A percentile compares a stretch with the other conserved stretches of the same genome.
Evolutionary conservation across 1,140 invertebrate genomes (phyloP).

Genomic region (Elysia chlorotica): DNA sequence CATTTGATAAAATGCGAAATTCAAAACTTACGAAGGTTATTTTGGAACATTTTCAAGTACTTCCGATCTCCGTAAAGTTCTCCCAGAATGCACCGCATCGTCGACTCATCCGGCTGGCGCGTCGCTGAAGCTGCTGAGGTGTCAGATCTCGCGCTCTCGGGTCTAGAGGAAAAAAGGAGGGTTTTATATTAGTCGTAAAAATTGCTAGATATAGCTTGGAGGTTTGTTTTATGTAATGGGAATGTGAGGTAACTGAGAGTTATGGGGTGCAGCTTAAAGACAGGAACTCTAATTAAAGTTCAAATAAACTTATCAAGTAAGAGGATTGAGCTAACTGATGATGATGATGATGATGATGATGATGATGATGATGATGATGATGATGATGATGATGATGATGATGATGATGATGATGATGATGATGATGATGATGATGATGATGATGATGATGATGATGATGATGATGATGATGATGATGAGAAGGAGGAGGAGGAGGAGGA

Average conservation of each 20-base stretch:
- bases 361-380: conserved; percentile 21
- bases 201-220: too few species aligned
- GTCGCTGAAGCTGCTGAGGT: conserved; percentile 3
- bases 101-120: conserved; percentile 29
- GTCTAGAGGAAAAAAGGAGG: conserved; percentile 3
- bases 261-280: too few species aligned
- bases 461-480: neutral
- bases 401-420: neutral
- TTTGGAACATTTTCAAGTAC: conserved; percentile 38
- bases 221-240: too few species aligned
- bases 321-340: neutral
- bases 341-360: conserved; percentile 25
- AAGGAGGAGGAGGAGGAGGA: too few species aligned
- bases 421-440: neutral
- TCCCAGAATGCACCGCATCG: conserved; percentile 34
- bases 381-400: conserved; percentile 2
- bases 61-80: conserved; percentile 44
- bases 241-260: too few species aligned
- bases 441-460: conserved; percentile 6
- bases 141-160: neutral
- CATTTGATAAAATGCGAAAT: too few species aligned
- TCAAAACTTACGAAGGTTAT: conserved; percentile 34
- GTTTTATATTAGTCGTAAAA: too few species aligned
- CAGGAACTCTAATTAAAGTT: too few species aligned
- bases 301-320: too few species aligned